Conservation (phyloP, 2,113 vertebrate genomes). For the Festucalex cinctus region DNA sequence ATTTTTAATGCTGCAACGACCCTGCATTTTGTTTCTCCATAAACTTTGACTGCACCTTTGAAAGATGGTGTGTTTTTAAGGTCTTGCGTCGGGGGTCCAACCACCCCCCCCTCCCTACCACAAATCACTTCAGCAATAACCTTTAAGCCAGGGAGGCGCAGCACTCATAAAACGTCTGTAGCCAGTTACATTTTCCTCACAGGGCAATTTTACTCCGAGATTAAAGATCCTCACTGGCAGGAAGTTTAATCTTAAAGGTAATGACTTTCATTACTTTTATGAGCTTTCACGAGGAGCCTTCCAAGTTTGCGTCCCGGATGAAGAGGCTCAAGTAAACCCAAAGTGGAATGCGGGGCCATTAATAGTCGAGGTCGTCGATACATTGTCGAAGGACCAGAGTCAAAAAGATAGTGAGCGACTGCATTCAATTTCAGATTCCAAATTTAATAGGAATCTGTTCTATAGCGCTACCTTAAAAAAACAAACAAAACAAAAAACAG, state of each 20-base stretch:
- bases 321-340: not conserved
- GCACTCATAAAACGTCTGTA: conserved; percentile 56
- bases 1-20: conserved; percentile 14
- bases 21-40: conserved; percentile 19
- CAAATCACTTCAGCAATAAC: conserved; percentile 64
- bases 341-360: not conserved
- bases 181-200: conserved; percentile 52
- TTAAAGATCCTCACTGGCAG: conserved; percentile 46
- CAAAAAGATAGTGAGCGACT: not conserved
- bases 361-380: not conserved
- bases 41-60: conserved; percentile 38
- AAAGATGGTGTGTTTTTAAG: conserved; percentile 47
- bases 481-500: not conserved
- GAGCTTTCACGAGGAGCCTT: conserved; percentile 24
- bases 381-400: not conserved
- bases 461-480: too few relatives aligned
- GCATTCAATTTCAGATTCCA: too few relatives aligned
- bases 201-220: conserved; percentile 51
- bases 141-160: conserved; percentile 45
- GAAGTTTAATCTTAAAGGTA: conserved; percentile 45
- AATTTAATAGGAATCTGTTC: too few relatives aligned
- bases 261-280: conserved; percentile 44
- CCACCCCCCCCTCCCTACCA: not conserved
- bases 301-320: conserved; percentile 1
- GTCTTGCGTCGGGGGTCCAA: conserved; percentile 30